Conservation (phyloP, 2,797 vertebrate species). For the Tamandua tetradactyla region DNA sequence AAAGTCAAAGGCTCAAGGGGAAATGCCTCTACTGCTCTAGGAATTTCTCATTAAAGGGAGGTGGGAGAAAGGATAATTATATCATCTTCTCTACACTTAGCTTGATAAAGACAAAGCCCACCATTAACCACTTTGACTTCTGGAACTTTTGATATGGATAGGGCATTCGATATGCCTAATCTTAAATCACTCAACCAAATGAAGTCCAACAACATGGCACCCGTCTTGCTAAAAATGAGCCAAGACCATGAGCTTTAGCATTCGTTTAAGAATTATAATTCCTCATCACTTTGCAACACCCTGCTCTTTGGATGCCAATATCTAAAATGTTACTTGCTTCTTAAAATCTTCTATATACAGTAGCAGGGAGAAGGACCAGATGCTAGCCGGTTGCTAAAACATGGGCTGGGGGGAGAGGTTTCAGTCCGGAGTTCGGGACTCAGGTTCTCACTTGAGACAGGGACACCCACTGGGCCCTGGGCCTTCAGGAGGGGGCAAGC, state of each 20-base stretch:
- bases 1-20: neutral
- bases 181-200: neutral
- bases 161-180: rapidly evolving
- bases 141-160: neutral
- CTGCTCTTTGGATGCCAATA: neutral
- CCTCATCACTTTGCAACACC: no score
- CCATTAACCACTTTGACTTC: rapidly evolving
- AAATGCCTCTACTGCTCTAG: neutral
- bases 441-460: constrained; percentile 13
- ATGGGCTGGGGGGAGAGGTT: no score
- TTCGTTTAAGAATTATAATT: no score
- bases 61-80: rapidly evolving
- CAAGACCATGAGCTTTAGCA: neutral
- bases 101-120: neutral
- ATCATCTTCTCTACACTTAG: neutral
- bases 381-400: rapidly evolving
- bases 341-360: constrained; percentile 41
- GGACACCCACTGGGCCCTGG: constrained; percentile 29
- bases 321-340: constrained; percentile 14
- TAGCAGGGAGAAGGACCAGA: neutral
- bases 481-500: constrained; percentile 82
- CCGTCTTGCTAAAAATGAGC: neutral
- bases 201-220: neutral
- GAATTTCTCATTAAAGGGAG: neutral
- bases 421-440: neutral